Percentiles rank a stretch among this genome's conserved stretches.
phyloP scores from a whole-genome alignment of 2,888 invertebrate genomes.

The Ischnus inquisitorius region DNA sequence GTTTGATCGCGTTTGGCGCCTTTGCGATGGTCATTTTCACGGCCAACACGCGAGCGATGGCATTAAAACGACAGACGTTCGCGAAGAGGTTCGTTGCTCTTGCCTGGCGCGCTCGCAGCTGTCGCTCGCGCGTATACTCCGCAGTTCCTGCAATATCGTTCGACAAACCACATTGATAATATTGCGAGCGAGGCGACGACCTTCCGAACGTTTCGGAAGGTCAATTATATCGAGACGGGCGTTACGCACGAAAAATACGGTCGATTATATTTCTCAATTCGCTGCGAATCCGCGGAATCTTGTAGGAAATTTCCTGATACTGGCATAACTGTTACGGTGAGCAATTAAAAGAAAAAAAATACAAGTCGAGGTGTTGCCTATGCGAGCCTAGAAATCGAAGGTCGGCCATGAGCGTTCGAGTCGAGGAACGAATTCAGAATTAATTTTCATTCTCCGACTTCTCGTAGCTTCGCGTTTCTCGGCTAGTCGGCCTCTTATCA shows the following conservation, averaged over 20 bases:
- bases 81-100: constrained; percentile 57
- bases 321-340: constrained; percentile 23
- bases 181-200: constrained; percentile 39
- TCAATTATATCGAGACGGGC: constrained; percentile 26
- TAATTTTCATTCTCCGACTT: constrained; percentile 32
- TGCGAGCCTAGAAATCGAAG: constrained; percentile 57
- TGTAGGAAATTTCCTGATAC: neutral
- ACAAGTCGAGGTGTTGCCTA: constrained; percentile 23
- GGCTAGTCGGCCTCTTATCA: constrained; percentile 46
- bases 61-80: neutral
- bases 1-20: constrained; percentile 1
- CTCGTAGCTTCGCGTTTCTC: neutral
- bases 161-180: constrained; percentile 34
- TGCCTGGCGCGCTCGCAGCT: constrained; percentile 31
- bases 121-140: constrained; percentile 5
- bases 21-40: constrained; percentile 27
- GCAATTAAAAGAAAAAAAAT: constrained; percentile 5
- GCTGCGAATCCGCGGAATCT: constrained; percentile 12
- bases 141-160: neutral
- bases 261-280: constrained; percentile 1
- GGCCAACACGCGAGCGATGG: neutral
- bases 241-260: neutral
- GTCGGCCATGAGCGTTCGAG: constrained; percentile 56
- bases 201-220: constrained; percentile 51
- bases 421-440: constrained; percentile 63